Evolutionary conservation across 2,888 invertebrate species (phyloP).

Genomic region (Alsophila aescularia): DNA sequence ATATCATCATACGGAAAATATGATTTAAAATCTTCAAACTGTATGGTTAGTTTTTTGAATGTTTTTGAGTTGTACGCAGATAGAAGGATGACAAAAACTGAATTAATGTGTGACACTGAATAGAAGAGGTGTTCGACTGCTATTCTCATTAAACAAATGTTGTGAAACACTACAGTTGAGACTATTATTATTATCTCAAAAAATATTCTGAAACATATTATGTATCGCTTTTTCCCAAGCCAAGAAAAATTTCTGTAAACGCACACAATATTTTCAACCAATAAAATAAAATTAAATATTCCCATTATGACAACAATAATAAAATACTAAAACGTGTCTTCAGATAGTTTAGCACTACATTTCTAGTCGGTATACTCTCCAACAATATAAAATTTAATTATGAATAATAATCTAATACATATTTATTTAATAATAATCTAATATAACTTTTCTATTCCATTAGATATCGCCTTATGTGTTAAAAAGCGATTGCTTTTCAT

Average conservation of each 20-base stretch:
- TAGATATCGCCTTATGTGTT: too few relatives aligned
- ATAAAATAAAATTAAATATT: slow-evolving; percentile 20
- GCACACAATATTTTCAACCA: slow-evolving; percentile 26
- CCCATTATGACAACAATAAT: too few relatives aligned
- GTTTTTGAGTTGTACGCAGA: slow-evolving; percentile 11
- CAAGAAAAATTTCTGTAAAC: slow-evolving; percentile 26
- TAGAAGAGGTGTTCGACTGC: background rate
- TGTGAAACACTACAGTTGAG: background rate
- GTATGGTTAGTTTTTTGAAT: slow-evolving; percentile 3
- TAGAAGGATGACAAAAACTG: slow-evolving; percentile 6
- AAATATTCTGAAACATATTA: slow-evolving; percentile 18
- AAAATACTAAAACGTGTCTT: too few relatives aligned
- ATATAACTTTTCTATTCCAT: too few relatives aligned
- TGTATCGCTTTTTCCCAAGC: slow-evolving; percentile 15
- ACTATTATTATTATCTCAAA: slow-evolving; percentile 16
- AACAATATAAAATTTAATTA: too few relatives aligned
- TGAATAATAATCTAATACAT: too few relatives aligned
- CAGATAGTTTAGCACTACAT: too few relatives aligned
- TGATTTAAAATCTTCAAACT: slow-evolving; percentile 3
- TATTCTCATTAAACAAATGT: background rate
- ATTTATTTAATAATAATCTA: too few relatives aligned
- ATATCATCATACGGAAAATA: slow-evolving; percentile 14
- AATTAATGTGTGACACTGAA: slow-evolving; percentile 5
- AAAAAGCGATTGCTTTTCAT: too few relatives aligned
- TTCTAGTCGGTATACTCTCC: too few relatives aligned